Evolutionary conservation across 2,888 invertebrate genomes (phyloP).

Genomic region (Zaprionus lineosus): DNA sequence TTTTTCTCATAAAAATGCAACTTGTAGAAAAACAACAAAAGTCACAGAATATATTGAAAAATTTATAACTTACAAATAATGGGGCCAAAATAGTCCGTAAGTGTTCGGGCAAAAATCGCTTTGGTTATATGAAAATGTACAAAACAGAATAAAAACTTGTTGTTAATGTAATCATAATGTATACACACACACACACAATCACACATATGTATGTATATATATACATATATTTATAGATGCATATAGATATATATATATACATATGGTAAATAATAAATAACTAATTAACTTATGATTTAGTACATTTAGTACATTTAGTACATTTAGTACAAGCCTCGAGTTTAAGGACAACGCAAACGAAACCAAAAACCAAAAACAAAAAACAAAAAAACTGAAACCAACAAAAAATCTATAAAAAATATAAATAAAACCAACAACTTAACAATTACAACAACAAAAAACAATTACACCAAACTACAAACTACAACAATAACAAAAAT

Average conservation of each 20-base stretch:
- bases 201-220: slow-evolving; percentile 10
- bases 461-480: slow-evolving; percentile 39
- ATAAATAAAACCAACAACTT: too few species aligned
- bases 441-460: slow-evolving; percentile 30
- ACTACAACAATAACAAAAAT: slow-evolving; percentile 24
- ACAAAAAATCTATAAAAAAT: too few species aligned
- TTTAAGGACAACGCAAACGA: slow-evolving; percentile 33
- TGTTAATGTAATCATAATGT: slow-evolving; percentile 33
- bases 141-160: slow-evolving; percentile 52
- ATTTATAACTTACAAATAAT: slow-evolving; percentile 50
- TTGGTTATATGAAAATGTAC: slow-evolving; percentile 78
- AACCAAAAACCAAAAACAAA: slow-evolving; percentile 33
- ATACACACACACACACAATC: slow-evolving; percentile 23
- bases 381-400: too few species aligned
- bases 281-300: slow-evolving; percentile 58
- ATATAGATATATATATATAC: too few species aligned
- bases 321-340: too few species aligned
- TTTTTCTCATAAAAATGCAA: slow-evolving; percentile 22
- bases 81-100: slow-evolving; percentile 83
- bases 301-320: too few species aligned
- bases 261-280: too few species aligned
- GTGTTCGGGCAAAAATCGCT: slow-evolving; percentile 83
- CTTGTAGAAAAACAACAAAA: slow-evolving; percentile 78
- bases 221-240: background rate
- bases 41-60: slow-evolving; percentile 28